Evolutionary conservation across 2,113 vertebrate species (phyloP), one percentile per base, ranked within the genome.

Genomic region (Promerops cafer): DNA sequence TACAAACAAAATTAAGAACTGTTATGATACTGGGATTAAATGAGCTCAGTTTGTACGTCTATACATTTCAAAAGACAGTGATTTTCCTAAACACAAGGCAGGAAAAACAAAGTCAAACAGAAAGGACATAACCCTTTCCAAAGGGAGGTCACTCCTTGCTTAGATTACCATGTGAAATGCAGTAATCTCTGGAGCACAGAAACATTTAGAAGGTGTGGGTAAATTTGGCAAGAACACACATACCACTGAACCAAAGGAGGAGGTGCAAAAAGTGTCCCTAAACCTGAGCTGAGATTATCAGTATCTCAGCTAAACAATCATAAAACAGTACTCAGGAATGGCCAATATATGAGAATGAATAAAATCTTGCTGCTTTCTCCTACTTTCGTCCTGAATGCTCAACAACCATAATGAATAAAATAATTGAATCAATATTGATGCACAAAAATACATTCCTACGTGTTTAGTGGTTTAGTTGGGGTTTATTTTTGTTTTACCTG

Each of bases 401-500:
- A 75, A 66, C 15, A 54, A 53, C 12, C 26, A 26, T 30, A 61
- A 85, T 15, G 16, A 66, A 74, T 75, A 86, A 68, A 72, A 44
- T 31, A 81, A 84, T 6, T 44, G 21, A 27, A 52, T 56, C 49
- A 35, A 22, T 19, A 19, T 0, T 56, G 30, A 81, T 47, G 6
- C 33, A 78, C 33, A 85, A 82, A 92, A 91, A 70, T 20, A 61
- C 44, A 77, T 59, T 81, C 52, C 42, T 66, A 42, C 0, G 0
- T 42, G 42, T n/a, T 87, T 42, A 28, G 30, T 35, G 30, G 24
- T 21, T 89, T 49, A 49, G 4, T 60, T 63, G 9, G 7, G 2
- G 17, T 69, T 89, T 63, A 68, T 64, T 86, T 82, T 92, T 20
- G 52, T 93, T 82, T 98, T 98, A 99, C 99, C 99, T 96, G 99